phyloP scores from a whole-genome alignment of 2,797 vertebrate species.

The Rhabdomys pumilio region DNA sequence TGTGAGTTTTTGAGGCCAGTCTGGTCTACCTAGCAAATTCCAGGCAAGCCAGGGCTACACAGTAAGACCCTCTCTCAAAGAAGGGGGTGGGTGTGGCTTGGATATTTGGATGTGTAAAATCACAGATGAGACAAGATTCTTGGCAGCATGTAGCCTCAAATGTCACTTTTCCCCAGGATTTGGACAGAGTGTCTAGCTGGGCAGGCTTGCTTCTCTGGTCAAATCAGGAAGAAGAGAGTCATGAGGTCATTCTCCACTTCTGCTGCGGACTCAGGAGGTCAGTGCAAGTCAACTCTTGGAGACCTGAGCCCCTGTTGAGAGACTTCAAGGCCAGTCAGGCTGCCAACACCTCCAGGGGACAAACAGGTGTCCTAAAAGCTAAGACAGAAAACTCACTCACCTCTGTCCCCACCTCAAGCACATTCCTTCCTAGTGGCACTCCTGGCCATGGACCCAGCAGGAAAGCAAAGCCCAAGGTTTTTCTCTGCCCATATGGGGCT shows the following conservation, averaged over 20 bases:
- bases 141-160: background rate
- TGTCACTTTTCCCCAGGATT: background rate
- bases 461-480: too few relatives aligned
- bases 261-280: background rate
- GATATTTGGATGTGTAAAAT: background rate
- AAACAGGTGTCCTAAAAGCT: background rate
- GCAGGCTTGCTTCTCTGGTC: background rate
- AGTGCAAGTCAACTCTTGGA: accelerated
- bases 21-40: background rate
- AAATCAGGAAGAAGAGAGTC: background rate
- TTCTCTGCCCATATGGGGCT: background rate
- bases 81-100: background rate
- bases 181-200: accelerated
- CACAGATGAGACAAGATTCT: background rate
- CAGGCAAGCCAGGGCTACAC: background rate
- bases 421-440: background rate
- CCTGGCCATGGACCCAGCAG: background rate
- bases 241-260: background rate
- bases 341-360: background rate
- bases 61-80: too few relatives aligned
- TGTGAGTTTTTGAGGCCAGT: background rate
- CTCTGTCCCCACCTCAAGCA: background rate
- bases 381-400: background rate
- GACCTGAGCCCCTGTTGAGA: background rate
- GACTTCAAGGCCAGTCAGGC: background rate